Base-by-base conservation (phyloP, 2,113 vertebrate species). In the Phalacrocorax pelagicus region DNA sequence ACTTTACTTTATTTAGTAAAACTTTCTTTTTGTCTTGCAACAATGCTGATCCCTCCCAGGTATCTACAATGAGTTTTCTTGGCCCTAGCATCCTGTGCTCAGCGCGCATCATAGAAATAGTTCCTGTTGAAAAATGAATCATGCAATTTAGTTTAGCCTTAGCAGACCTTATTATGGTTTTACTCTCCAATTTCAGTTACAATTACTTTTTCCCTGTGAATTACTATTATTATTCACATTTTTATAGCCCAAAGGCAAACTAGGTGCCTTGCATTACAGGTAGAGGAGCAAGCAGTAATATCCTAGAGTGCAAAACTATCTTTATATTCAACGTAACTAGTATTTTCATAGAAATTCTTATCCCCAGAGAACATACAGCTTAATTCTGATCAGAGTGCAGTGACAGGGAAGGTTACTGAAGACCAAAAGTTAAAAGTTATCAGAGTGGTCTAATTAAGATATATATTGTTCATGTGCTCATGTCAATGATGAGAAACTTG, bases 61-160 rank as follows among this genome's bases (percentile, higher is more conserved):
- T 80, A 82, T n/a, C 36, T 51, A 30, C 38, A 82, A 22, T 0
- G 7, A 83, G 17, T 24, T 77, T 36, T 73, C 44, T 57, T 29
- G 55, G 30, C 10, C 18, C 21, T 55, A 71, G 38, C 52, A 69
- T 51, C 32, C n/a, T 3, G 1, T 8, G 14, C 27, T 72, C 47
- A 70, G 22, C 0, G 0, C 46, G 11, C 1, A 2, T 55, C 74
- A 78, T 19, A 36, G 59, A 62, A 49, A 42, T 9, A 44, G 30
- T 62, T 58, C 49, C 54, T 77, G 40, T 44, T 80, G 88, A 73
- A 80, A 93, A 77, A 58, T 70, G 19, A 62, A 58, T 88, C 42
- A 22, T 15, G 21, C 19, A 69, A 27, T 61, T 92, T 40, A 77
- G 61, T 69, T 91, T 29, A 78, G 81, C 46, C 27, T 90, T 34